Evolutionary conservation across 2,113 vertebrate species (phyloP).

Genomic region (Camelus dromedarius): DNA sequence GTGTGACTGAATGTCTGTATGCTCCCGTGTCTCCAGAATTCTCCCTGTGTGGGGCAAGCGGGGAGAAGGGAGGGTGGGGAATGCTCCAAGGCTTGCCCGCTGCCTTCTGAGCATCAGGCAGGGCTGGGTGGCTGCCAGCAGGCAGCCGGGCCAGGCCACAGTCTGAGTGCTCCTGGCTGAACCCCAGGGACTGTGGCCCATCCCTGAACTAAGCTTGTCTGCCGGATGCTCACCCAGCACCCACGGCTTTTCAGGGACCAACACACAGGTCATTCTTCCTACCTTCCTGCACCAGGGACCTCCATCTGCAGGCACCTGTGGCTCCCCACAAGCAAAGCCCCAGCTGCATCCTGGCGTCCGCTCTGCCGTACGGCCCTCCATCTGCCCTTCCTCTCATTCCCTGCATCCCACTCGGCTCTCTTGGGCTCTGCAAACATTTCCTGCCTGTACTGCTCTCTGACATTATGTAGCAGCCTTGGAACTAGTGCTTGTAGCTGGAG

Average conservation of each 20-base stretch:
- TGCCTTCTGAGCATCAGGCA: background rate
- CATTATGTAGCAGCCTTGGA: background rate
- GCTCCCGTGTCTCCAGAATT: background rate
- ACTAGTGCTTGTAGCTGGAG: background rate
- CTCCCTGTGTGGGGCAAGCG: background rate
- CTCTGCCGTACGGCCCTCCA: background rate
- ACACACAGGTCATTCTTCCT: background rate
- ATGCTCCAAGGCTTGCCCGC: rapidly evolving
- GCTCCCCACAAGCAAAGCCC: background rate
- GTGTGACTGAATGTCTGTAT: background rate
- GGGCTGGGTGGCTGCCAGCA: too few relatives aligned
- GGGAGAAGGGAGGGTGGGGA: background rate
- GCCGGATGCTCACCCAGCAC: background rate
- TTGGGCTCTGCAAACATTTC: background rate
- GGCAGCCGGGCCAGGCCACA: background rate
- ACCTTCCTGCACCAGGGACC: background rate
- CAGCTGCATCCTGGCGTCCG: background rate
- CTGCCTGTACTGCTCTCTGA: background rate
- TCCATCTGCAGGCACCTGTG: rapidly evolving
- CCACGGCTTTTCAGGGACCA: background rate
- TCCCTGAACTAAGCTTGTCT: background rate
- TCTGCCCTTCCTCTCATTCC: background rate
- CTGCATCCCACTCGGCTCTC: background rate
- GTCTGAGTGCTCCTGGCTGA: background rate
- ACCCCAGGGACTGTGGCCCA: too few relatives aligned